phyloP scores from a whole-genome alignment of 1,140 invertebrate genomes.

The Venturia canescens region DNA sequence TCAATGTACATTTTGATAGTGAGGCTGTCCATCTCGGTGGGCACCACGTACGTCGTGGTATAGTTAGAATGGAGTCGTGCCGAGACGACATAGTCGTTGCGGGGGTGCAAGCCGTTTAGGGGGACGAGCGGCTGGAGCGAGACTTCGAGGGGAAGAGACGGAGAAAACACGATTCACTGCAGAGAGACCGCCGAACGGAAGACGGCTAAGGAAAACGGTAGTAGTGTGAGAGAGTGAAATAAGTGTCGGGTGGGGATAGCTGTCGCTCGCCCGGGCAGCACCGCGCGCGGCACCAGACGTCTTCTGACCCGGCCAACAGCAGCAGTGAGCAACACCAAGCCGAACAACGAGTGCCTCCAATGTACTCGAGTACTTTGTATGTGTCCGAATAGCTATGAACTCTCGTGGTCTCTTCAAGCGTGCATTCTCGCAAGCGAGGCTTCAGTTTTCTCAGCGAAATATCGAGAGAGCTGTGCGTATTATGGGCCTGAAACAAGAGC shows the following conservation, averaged over 20 bases:
- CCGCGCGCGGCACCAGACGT: constrained; percentile 69
- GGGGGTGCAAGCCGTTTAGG: constrained; percentile 42
- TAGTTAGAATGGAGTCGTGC: constrained; percentile 66
- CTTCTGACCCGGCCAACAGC: constrained; percentile 74
- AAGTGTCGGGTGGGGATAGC: constrained; percentile 68
- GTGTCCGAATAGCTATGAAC: constrained; percentile 44
- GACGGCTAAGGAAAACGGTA: constrained; percentile 48
- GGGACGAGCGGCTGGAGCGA: constrained; percentile 46
- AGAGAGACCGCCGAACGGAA: constrained; percentile 38
- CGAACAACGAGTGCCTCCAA: constrained; percentile 66
- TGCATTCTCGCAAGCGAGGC: neutral
- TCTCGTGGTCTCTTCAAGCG: neutral
- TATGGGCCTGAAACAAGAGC: neutral
- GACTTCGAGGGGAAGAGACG: constrained; percentile 28
- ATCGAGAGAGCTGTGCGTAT: neutral
- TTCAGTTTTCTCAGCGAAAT: too few relatives aligned
- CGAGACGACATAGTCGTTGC: constrained; percentile 53
- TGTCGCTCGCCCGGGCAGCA: constrained; percentile 75
- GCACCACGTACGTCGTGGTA: constrained; percentile 60
- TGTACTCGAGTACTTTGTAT: constrained; percentile 72
- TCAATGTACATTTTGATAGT: constrained; percentile 53
- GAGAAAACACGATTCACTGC: constrained; percentile 16
- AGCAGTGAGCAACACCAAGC: constrained; percentile 30
- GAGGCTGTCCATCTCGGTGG: constrained; percentile 70
- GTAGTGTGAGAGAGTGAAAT: constrained; percentile 60